phyloP scores from a whole-genome alignment of 2,797 vertebrate genomes.

The Lacerta bilineata region DNA sequence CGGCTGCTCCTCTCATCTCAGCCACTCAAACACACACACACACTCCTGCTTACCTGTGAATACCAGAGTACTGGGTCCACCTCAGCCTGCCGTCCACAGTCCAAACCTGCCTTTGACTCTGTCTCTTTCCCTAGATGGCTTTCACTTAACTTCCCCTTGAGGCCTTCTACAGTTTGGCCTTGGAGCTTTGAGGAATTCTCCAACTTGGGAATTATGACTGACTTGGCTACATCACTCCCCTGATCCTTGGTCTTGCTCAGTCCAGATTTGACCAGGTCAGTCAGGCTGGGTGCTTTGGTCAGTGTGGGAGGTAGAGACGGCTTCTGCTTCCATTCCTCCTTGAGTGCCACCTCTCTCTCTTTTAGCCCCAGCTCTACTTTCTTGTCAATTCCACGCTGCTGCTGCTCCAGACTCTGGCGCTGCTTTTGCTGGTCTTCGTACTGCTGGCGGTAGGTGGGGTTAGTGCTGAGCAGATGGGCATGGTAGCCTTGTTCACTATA shows the following conservation, averaged over 20 bases:
- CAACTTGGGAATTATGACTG: conserved; percentile 91
- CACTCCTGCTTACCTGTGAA: conserved; percentile 87
- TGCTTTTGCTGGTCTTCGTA: conserved; percentile 94
- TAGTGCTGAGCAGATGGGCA: conserved; percentile 93
- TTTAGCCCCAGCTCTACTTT: conserved; percentile 90
- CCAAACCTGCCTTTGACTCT: conserved; percentile 86
- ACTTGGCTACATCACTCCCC: conserved; percentile 88
- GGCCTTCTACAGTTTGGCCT: conserved; percentile 88
- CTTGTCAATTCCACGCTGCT: conserved; percentile 91
- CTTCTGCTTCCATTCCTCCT: conserved; percentile 98
- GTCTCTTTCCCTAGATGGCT: conserved; percentile 91
- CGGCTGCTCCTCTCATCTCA: background rate
- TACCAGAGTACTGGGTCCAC: conserved; percentile 95
- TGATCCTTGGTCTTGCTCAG: conserved; percentile 90
- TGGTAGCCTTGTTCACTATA: conserved; percentile 98
- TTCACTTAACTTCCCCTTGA: conserved; percentile 95
- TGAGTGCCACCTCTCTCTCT: conserved; percentile 89
- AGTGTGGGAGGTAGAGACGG: conserved; percentile 90
- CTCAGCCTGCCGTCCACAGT: conserved; percentile 88
- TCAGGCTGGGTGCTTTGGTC: conserved; percentile 93
- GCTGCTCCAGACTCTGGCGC: conserved; percentile 88
- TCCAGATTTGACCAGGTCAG: conserved; percentile 91
- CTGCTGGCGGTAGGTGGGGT: conserved; percentile 93
- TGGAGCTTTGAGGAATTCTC: conserved; percentile 90
- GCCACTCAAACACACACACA: background rate